These are phyloP conservation scores for Leptestheria dahalacensis DNA, from an alignment of 1,140 invertebrate species.

Conservation along the genomic window DNA sequence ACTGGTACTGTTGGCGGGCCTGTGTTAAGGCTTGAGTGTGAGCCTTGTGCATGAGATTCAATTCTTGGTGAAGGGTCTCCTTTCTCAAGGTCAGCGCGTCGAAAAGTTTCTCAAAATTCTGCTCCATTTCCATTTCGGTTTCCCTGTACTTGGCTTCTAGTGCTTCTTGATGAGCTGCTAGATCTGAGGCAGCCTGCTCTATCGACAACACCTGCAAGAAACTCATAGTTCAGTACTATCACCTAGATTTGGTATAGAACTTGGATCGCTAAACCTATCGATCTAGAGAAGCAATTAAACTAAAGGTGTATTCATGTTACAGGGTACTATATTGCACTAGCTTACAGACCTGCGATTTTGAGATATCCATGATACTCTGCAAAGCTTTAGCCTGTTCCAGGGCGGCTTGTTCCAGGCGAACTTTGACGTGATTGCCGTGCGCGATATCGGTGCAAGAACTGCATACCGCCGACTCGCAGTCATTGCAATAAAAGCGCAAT, in stretches of 20 bases:
- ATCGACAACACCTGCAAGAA: background rate
- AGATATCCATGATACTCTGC: constrained; percentile 28
- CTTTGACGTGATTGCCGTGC: constrained; percentile 33
- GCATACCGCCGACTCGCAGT: constrained; percentile 39
- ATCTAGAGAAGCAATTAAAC: too few relatives aligned
- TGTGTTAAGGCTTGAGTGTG: background rate
- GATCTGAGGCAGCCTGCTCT: background rate
- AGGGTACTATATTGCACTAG: too few relatives aligned
- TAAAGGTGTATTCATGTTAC: too few relatives aligned
- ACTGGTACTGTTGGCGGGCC: background rate
- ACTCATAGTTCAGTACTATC: too few relatives aligned
- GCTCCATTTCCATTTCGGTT: background rate
- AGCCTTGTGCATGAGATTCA: background rate
- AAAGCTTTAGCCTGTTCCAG: constrained; percentile 31
- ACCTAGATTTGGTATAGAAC: too few relatives aligned
- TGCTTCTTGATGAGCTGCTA: background rate
- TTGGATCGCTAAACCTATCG: too few relatives aligned
- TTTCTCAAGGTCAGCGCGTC: background rate
- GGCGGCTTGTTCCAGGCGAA: constrained; percentile 33
- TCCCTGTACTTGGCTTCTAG: background rate
- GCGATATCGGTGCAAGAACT: constrained; percentile 36
- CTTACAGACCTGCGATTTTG: constrained; percentile 30
- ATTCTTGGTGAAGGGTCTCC: background rate
- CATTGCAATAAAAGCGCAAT: constrained; percentile 35
- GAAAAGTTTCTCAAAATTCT: background rate